phyloP scores from a whole-genome alignment of 2,113 vertebrate species.

The Scalopus aquaticus region DNA sequence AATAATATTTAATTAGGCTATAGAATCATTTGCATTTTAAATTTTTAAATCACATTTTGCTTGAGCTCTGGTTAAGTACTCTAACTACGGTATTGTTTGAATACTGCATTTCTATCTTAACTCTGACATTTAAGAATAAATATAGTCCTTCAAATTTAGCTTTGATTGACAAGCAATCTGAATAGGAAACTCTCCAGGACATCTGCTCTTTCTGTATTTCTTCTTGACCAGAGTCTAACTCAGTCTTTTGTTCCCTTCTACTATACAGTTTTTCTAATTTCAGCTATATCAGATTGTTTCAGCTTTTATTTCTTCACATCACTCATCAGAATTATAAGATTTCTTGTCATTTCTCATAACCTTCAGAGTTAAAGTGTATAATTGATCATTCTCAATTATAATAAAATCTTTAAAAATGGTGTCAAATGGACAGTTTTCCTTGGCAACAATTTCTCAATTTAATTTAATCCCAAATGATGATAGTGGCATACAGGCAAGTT shows the following conservation, averaged over 20 bases:
- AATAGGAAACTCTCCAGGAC: neutral
- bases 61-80: neutral
- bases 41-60: neutral
- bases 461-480: neutral
- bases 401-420: neutral
- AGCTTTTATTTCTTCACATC: neutral
- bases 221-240: neutral
- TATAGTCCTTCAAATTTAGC: neutral
- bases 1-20: neutral
- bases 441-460: neutral
- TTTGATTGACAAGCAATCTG: neutral
- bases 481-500: neutral
- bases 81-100: neutral
- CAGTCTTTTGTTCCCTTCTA: neutral
- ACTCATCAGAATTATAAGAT: neutral
- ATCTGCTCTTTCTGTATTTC: neutral
- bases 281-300: neutral
- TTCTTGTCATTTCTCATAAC: neutral
- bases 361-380: neutral
- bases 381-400: neutral
- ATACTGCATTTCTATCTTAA: neutral
- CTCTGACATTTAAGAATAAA: neutral
- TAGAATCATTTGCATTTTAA: neutral
- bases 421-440: neutral
- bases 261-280: neutral